These are phyloP conservation scores for Botia almorhae DNA, from an alignment of 2,797 vertebrate species.

Conservation along the genomic window DNA sequence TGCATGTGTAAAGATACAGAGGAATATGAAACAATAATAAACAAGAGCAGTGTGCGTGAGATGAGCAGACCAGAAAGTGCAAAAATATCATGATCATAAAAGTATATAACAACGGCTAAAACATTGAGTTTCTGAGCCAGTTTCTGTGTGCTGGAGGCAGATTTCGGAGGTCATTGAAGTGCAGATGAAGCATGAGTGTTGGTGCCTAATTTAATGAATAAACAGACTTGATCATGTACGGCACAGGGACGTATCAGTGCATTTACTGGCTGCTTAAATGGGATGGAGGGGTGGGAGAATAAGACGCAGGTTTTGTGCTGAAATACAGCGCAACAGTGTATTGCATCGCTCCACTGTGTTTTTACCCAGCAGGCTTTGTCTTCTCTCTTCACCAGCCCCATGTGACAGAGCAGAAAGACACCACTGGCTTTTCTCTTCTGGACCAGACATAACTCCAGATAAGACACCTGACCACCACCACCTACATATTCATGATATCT, in stretches of 20 bases:
- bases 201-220: neutral
- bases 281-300: neutral
- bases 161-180: neutral
- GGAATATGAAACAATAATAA: neutral
- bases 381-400: constrained; percentile 49
- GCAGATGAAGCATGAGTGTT: neutral
- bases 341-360: neutral
- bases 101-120: neutral
- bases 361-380: constrained; percentile 14
- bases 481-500: constrained; percentile 59
- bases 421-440: constrained; percentile 45
- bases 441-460: constrained; percentile 41
- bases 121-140: neutral
- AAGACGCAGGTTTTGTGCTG: neutral
- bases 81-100: neutral
- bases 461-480: neutral
- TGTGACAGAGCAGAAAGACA: constrained; percentile 58
- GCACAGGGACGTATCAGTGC: neutral
- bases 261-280: neutral
- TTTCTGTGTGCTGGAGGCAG: neutral
- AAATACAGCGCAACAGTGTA: neutral
- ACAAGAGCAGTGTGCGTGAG: neutral
- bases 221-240: neutral
- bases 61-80: neutral
- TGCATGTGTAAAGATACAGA: neutral